A percentile compares a stretch with the other conserved stretches of the same genome.
phyloP scores from a whole-genome alignment of 2,113 vertebrate species.

The Phaetusa simplex region DNA sequence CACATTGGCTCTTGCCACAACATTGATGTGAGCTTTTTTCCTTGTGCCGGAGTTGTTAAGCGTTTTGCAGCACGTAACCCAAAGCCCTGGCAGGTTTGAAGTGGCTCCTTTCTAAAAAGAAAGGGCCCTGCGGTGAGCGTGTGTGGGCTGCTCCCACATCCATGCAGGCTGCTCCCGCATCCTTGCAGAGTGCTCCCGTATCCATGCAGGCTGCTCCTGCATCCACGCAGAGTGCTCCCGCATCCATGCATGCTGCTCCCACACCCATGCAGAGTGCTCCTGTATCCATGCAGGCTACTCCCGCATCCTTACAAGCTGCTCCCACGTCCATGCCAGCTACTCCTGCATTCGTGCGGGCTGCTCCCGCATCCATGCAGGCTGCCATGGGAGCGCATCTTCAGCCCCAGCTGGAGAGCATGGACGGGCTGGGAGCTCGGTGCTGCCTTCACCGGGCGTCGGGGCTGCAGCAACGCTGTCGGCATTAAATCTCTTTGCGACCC shows the following conservation, averaged over 20 bases:
- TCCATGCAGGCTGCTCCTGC: too few species aligned
- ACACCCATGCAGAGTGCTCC: background rate
- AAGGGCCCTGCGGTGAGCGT: accelerated
- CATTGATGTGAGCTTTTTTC: background rate
- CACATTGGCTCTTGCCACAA: background rate
- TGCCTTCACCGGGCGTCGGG: background rate
- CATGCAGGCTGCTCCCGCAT: background rate
- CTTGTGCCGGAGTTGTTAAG: background rate
- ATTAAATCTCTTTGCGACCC: background rate
- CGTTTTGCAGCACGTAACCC: accelerated
- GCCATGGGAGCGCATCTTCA: accelerated
- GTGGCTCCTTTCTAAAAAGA: background rate
- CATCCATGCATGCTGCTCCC: too few species aligned
- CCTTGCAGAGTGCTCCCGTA: too few species aligned
- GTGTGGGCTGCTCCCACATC: background rate
- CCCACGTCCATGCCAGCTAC: accelerated
- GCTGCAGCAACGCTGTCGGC: background rate
- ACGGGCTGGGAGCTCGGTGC: background rate
- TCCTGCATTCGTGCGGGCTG: accelerated
- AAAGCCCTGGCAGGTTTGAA: background rate
- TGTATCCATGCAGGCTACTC: accelerated
- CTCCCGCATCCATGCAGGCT: accelerated
- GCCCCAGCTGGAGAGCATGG: background rate
- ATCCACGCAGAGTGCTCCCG: too few species aligned
- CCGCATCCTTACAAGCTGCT: accelerated